Evolutionary conservation across 2,888 invertebrate genomes (phyloP).

Genomic region (Pecten maximus): DNA sequence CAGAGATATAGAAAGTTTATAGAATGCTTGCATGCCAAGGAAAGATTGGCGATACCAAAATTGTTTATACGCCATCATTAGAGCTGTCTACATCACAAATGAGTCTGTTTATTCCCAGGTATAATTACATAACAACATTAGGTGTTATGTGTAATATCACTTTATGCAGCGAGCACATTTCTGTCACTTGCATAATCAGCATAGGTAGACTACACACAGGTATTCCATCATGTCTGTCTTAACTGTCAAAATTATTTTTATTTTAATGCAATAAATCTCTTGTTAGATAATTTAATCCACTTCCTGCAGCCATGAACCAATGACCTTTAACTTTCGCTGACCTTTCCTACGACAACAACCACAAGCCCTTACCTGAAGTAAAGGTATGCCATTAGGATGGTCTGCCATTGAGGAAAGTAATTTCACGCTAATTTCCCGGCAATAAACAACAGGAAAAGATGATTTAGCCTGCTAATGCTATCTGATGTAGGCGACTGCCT

Average conservation of each 20-base stretch:
- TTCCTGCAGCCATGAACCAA: background rate
- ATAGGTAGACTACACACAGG: background rate
- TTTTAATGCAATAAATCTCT: background rate
- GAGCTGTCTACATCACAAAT: too few relatives aligned
- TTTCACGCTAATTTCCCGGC: conserved; percentile 19
- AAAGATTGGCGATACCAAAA: too few relatives aligned
- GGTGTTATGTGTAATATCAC: background rate
- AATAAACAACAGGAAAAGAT: conserved; percentile 22
- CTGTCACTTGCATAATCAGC: background rate
- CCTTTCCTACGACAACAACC: background rate
- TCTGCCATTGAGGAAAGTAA: conserved; percentile 25
- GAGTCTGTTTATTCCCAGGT: too few relatives aligned
- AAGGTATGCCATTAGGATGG: conserved; percentile 21
- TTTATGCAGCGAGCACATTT: background rate
- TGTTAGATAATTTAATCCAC: too few relatives aligned
- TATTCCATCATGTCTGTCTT: background rate
- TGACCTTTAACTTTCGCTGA: background rate
- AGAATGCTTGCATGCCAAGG: too few relatives aligned
- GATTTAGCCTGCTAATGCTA: background rate
- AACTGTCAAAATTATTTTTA: background rate
- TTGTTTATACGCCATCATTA: too few relatives aligned
- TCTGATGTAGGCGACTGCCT: background rate
- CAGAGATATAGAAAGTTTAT: too few relatives aligned
- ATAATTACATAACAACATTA: background rate
- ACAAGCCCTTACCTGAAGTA: background rate